phyloP scores from a whole-genome alignment of 2,113 vertebrate genomes.

The Salvelinus namaycush region DNA sequence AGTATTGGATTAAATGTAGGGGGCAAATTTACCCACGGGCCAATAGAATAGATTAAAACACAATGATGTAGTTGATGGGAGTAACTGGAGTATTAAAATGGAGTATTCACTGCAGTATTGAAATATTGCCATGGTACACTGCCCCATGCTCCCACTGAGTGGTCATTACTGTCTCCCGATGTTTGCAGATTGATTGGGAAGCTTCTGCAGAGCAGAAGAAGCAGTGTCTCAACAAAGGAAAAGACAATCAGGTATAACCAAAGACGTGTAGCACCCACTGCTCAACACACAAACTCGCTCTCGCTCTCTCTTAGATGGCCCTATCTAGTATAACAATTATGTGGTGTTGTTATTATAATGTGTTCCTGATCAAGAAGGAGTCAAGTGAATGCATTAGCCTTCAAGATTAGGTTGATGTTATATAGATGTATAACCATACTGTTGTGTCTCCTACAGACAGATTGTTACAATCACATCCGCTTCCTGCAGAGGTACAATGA shows the following conservation, averaged over 20 bases:
- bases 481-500: constrained; percentile 90
- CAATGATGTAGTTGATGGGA: background rate
- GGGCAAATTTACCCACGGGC: constrained; percentile 41
- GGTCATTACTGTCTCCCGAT: constrained; percentile 29
- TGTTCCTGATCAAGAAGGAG: background rate
- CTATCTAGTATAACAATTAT: background rate
- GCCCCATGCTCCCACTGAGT: constrained; percentile 10
- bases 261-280: background rate
- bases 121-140: background rate
- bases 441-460: constrained; percentile 74
- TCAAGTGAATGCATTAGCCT: no score
- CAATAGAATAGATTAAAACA: constrained; percentile 16
- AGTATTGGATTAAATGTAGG: constrained; percentile 55
- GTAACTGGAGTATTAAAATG: no score
- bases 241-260: constrained; percentile 86
- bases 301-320: background rate
- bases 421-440: background rate
- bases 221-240: constrained; percentile 90
- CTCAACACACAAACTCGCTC: no score
- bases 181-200: constrained; percentile 88
- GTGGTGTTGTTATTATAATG: background rate
- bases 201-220: constrained; percentile 82
- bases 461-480: constrained; percentile 95
- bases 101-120: background rate
- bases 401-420: no score